These are phyloP conservation scores for Helleia helle DNA, from an alignment of 2,888 invertebrate genomes.

Conservation along the genomic window DNA sequence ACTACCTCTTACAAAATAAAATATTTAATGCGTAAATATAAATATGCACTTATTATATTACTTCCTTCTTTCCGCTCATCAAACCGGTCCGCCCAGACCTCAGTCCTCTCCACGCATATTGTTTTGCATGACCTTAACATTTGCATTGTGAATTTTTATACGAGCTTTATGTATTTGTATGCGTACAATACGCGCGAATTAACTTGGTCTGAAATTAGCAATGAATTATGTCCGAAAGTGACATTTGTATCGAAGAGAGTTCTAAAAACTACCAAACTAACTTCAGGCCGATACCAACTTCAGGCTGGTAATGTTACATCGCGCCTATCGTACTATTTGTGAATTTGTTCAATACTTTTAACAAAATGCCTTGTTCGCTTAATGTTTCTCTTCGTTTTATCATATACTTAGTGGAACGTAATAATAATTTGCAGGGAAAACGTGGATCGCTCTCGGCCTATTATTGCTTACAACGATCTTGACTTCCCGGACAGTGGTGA, in stretches of 20 bases:
- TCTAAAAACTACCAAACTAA: no score
- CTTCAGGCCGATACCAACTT: no score
- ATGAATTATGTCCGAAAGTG: no score
- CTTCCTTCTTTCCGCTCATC: not conserved
- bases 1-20: no score
- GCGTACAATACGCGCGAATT: no score
- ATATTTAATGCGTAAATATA: no score
- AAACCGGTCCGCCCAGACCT: slow-evolving; percentile 2
- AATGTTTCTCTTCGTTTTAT: not conserved
- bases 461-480: slow-evolving; percentile 92
- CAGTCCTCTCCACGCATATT: slow-evolving; percentile 25
- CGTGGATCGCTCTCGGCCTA: slow-evolving; percentile 81
- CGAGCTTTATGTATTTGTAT: no score
- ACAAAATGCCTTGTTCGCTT: slow-evolving; percentile 20
- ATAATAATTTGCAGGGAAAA: slow-evolving; percentile 75
- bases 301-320: no score
- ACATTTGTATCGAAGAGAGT: no score
- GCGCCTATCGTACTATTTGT: slow-evolving; percentile 10
- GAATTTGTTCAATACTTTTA: not conserved
- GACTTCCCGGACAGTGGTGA: slow-evolving; percentile 89
- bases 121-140: slow-evolving; percentile 50
- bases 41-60: not conserved
- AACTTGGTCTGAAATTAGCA: no score
- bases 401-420: slow-evolving; percentile 36
- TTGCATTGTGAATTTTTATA: slow-evolving; percentile 21